Conservation (phyloP, 2,113 vertebrate species). For the Leucopternis melanops region DNA sequence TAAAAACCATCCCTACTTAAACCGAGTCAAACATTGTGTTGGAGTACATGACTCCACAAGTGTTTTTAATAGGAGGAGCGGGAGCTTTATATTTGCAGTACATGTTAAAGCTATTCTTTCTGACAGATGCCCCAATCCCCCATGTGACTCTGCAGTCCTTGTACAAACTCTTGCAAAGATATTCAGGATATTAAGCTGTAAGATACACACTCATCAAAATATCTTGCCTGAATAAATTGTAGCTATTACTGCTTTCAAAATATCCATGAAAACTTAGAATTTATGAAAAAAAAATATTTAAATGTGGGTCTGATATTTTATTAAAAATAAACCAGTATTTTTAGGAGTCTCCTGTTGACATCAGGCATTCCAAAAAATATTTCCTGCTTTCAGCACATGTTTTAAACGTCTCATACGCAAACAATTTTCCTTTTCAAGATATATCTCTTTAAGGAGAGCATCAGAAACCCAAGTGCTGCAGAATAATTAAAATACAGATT, state of each 20-base stretch:
- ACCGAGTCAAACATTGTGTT: not conserved
- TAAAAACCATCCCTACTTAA: not conserved
- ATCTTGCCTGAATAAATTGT: not conserved
- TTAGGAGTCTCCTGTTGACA: not conserved
- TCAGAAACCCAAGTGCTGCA: not conserved
- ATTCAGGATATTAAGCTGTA: not conserved
- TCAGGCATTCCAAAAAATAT: not conserved
- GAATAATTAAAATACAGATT: slow-evolving; percentile 49
- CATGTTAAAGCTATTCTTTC: not conserved
- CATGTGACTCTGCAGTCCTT: not conserved
- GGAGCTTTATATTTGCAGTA: not conserved
- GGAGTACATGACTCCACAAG: not conserved
- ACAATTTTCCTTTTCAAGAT: not conserved
- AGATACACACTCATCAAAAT: not conserved
- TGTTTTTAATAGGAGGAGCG: not conserved
- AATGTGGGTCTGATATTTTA: not conserved
- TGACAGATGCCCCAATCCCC: not conserved
- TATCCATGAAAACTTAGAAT: not conserved
- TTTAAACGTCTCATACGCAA: not conserved
- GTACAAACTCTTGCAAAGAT: not conserved
- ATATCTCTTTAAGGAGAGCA: not conserved
- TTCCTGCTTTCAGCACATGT: not conserved
- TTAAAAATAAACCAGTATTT: not conserved
- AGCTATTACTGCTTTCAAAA: not conserved
- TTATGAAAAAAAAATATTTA: not conserved